Percentiles rank a stretch among this genome's conserved stretches.
Evolutionary conservation across 2,888 invertebrate species (phyloP).

Genomic region (Polia nebulosa): DNA sequence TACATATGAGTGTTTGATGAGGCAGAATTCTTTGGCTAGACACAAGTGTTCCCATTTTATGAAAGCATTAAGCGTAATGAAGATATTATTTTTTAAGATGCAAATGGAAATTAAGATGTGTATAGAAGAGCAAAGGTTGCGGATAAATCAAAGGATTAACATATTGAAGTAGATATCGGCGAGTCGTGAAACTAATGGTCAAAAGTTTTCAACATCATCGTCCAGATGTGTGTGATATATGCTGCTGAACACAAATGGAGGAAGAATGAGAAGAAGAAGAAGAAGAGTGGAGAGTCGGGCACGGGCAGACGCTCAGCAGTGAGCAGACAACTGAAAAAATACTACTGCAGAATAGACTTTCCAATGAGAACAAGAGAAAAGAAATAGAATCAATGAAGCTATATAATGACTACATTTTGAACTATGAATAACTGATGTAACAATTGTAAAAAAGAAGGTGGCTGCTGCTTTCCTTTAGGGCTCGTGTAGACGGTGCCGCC

Average conservation of each 20-base stretch:
- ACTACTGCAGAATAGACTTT: no score
- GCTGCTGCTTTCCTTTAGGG: neutral
- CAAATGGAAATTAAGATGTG: neutral
- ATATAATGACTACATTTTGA: no score
- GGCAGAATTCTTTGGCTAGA: conserved; percentile 37
- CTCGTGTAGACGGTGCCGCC: no score
- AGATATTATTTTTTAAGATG: neutral
- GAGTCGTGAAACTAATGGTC: neutral
- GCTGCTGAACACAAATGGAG: neutral
- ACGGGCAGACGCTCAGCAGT: neutral
- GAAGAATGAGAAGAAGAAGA: neutral
- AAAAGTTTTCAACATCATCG: neutral
- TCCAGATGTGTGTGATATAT: neutral
- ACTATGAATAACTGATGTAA: neutral
- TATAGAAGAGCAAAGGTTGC: no score
- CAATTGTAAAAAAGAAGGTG: no score
- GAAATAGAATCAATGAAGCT: no score
- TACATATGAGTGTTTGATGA: conserved; percentile 43
- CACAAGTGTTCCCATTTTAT: conserved; percentile 3
- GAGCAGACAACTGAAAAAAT: no score
- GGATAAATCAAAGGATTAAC: neutral
- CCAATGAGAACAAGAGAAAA: no score
- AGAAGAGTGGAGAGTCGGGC: no score
- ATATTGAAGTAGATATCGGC: neutral
- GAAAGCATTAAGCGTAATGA: neutral